phyloP scores from a whole-genome alignment of 2,888 invertebrate genomes.

The Sarcophaga rosellei region DNA sequence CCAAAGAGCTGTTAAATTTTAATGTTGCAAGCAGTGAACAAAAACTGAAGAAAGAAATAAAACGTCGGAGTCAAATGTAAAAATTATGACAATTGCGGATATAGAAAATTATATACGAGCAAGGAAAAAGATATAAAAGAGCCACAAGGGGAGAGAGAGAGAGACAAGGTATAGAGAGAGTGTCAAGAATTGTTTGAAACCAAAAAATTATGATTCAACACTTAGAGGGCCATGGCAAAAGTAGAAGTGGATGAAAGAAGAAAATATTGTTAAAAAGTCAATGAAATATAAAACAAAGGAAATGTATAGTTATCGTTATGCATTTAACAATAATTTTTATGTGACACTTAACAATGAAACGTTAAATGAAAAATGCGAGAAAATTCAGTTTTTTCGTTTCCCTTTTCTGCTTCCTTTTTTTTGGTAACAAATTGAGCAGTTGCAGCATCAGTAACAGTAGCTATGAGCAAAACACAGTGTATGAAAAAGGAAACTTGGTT shows the following conservation, averaged over 20 bases:
- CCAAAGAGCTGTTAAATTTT: constrained; percentile 61
- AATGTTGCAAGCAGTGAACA: constrained; percentile 39
- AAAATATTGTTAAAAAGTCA: constrained; percentile 19
- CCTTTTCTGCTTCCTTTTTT: neutral
- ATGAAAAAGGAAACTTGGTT: neutral
- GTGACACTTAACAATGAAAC: constrained; percentile 60
- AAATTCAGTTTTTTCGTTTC: neutral
- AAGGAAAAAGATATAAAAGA: constrained; percentile 37
- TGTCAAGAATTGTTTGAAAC: neutral
- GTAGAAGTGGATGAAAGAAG: constrained; percentile 16
- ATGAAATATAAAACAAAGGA: constrained; percentile 59
- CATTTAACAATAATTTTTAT: constrained; percentile 65
- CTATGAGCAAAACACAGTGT: neutral
- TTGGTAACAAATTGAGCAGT: neutral
- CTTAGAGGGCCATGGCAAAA: neutral
- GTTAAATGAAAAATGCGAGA: constrained; percentile 45
- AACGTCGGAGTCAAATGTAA: constrained; percentile 61
- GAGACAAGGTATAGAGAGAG: neutral
- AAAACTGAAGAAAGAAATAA: neutral
- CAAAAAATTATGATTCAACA: neutral
- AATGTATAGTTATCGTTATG: constrained; percentile 63
- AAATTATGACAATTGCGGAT: constrained; percentile 73
- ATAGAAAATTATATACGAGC: constrained; percentile 70
- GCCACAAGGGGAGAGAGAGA: neutral
- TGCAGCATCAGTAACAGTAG: neutral